These are phyloP conservation scores for Dendrolimus punctatus DNA, from an alignment of 1,140 invertebrate genomes.

Conservation along the genomic window DNA sequence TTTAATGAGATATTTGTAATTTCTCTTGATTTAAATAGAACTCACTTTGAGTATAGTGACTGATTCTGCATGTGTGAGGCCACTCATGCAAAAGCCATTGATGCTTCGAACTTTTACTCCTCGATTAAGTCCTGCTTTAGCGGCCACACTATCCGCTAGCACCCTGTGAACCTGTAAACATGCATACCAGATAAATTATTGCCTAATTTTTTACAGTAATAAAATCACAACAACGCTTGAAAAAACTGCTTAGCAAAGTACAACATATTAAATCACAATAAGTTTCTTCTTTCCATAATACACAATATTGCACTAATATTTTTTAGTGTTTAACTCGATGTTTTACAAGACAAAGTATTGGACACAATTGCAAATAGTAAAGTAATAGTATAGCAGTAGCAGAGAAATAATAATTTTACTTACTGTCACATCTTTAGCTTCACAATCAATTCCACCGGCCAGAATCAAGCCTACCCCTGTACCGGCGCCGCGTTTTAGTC, in stretches of 20 bases:
- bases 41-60: constrained; percentile 86
- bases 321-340: neutral
- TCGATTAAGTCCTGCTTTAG: constrained; percentile 89
- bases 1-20: neutral
- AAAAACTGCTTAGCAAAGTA: neutral
- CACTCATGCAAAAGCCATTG: constrained; percentile 87
- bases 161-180: constrained; percentile 86
- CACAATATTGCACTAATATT: neutral
- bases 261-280: neutral
- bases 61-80: constrained; percentile 88
- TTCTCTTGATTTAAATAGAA: neutral
- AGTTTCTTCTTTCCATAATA: neutral
- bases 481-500: constrained; percentile 67
- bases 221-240: neutral
- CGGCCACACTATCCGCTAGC: constrained; percentile 86
- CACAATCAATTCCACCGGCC: constrained; percentile 90
- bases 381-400: too few relatives aligned
- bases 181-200: constrained; percentile 11
- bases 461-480: constrained; percentile 89
- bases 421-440: constrained; percentile 92
- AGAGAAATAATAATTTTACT: constrained; percentile 28
- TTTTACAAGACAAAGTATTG: too few relatives aligned
- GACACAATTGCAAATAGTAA: too few relatives aligned
- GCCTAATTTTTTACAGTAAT: constrained; percentile 5
- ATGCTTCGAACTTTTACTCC: constrained; percentile 92